These are phyloP conservation scores for Ochotona curzoniae DNA, from an alignment of 2,113 vertebrate genomes.

Conservation along the genomic window DNA sequence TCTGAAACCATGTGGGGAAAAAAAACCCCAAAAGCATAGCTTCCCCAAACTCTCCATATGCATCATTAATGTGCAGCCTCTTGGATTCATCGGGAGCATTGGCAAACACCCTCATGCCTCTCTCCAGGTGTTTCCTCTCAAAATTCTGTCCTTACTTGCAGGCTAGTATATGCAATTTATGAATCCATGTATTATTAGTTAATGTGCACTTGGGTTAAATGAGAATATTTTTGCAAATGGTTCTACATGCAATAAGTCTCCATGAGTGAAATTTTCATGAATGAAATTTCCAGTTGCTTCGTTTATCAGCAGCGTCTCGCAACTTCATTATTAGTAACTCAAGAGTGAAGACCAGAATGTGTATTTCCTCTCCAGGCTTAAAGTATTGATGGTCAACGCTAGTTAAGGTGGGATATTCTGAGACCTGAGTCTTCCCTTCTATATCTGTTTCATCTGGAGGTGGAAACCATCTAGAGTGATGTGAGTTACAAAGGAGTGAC, in stretches of 20 bases:
- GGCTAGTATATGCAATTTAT: background rate
- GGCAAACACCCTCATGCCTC: background rate
- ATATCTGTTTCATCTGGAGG: background rate
- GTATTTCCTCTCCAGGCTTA: background rate
- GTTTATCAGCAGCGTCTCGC: background rate
- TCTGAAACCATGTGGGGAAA: background rate
- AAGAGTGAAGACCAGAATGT: background rate
- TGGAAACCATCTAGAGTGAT: background rate
- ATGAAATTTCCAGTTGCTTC: background rate
- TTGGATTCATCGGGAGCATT: background rate
- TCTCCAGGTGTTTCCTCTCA: background rate
- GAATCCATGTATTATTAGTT: background rate
- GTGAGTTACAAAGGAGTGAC: background rate
- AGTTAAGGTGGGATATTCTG: background rate
- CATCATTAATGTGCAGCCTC: background rate
- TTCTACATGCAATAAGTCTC: background rate
- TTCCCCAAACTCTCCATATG: background rate
- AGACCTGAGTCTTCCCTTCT: background rate
- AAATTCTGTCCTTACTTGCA: background rate
- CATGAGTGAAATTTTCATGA: background rate
- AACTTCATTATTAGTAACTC: background rate
- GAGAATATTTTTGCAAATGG: constrained; percentile 33
- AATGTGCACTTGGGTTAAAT: background rate
- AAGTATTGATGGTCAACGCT: background rate
- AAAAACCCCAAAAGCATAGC: no score